Evolutionary conservation across 2,113 vertebrate genomes (phyloP), one percentile per base, ranked within the genome.

Genomic region (Perca fluviatilis): DNA sequence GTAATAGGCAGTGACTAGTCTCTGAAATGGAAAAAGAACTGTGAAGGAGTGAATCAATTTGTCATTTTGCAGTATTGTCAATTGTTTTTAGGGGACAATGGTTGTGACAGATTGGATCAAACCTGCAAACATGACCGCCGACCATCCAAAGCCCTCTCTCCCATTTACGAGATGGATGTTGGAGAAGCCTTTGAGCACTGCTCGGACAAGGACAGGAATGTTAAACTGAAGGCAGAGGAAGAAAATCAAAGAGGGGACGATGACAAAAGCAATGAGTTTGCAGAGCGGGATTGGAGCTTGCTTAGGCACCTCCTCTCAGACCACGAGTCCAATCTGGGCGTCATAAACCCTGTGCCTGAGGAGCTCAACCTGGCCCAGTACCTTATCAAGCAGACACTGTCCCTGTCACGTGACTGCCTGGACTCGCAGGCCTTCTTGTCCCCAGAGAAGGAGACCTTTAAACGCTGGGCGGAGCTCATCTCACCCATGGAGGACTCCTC

Each of bases 31-130:
- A 49, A 82, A 67, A 86, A 75, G 25, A 86, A 50, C 23, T 75
- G 57, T 76, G 60, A 78, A 83, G 56, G 73, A 86, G 72, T 93
- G 85, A 92, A 95, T 95, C 96, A 95, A 93, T 96, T 97, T 98
- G 97, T 98, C 97, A 99, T 96, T 99, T 95, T 97, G 92, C 96
- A 99, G 97, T 99, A 97, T 99, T 99, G 96, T 99, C 96, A 97
- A 99, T 99, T 98, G 97, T 97, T 99, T 98, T 98, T 95, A 99
- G 98, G 98, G 96, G 95, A 99, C 97, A 97, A 97, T 97, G 97
- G 96, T 97, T 97, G 97, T 98, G 98, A 98, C 94, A 97, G 96
- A 97, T 91, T 96, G 98, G 97, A 97, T 97, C 97, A 98, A 97
- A 97, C 89, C 97, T 95, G 96, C 97, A 96, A 96, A 91, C 97